Percentiles rank a stretch among this genome's conserved stretches.
These are phyloP conservation scores for Danionella cerebrum DNA, from an alignment of 2,113 vertebrate species.

Conservation along the genomic window DNA sequence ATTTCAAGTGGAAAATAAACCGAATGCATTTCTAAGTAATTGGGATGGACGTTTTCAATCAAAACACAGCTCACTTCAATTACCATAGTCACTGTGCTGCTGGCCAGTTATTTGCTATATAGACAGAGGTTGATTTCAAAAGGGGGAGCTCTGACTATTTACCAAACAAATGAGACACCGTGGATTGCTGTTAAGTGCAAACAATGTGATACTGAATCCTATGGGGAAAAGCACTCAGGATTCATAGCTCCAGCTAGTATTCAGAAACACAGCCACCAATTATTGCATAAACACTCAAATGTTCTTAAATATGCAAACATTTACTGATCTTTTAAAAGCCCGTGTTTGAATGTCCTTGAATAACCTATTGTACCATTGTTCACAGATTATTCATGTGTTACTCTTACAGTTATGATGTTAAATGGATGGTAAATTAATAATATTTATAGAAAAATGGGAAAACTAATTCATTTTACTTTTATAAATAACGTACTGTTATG, in stretches of 20 bases:
- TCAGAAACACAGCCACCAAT: neutral
- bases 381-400: too few relatives aligned
- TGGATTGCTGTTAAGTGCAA: slow-evolving; percentile 39
- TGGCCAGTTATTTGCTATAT: slow-evolving; percentile 51
- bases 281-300: neutral
- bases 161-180: slow-evolving; percentile 13
- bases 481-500: too few relatives aligned
- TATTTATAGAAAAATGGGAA: too few relatives aligned
- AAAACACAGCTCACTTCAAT: slow-evolving; percentile 56
- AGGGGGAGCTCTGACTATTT: slow-evolving; percentile 26
- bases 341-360: too few relatives aligned
- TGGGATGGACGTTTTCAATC: slow-evolving; percentile 61
- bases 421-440: too few relatives aligned
- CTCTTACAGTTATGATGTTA: too few relatives aligned
- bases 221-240: neutral
- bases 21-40: slow-evolving; percentile 51
- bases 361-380: neutral
- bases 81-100: slow-evolving; percentile 40
- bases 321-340: neutral
- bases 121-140: slow-evolving; percentile 42
- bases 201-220: neutral
- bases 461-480: too few relatives aligned
- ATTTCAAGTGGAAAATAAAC: slow-evolving; percentile 39
- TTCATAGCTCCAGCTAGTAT: neutral
- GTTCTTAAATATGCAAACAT: neutral